These are phyloP conservation scores for Capreolus pygargus DNA, from an alignment of 2,113 vertebrate genomes.

Conservation along the genomic window DNA sequence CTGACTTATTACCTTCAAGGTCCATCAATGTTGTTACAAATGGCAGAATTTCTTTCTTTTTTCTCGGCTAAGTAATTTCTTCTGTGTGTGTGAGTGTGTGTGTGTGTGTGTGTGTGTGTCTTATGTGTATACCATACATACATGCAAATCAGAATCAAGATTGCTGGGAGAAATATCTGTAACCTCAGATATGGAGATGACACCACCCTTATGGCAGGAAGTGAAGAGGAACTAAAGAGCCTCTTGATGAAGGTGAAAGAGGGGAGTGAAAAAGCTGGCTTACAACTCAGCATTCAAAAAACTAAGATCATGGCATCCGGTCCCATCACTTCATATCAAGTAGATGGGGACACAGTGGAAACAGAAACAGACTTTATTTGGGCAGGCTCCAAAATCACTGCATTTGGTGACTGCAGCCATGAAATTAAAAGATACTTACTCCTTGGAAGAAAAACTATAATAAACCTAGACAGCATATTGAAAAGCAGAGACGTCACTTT, in stretches of 20 bases:
- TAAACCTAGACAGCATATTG: neutral
- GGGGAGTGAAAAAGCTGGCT: neutral
- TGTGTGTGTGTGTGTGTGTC: neutral
- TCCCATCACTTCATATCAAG: neutral
- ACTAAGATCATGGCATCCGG: neutral
- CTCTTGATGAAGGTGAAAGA: neutral
- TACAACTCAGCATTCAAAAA: neutral
- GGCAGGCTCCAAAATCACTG: neutral
- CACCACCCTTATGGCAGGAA: neutral
- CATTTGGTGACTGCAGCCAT: neutral
- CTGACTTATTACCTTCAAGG: neutral
- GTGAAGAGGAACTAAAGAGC: neutral
- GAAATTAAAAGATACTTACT: neutral
- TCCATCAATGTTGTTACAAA: neutral
- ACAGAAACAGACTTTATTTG: neutral
- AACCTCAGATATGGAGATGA: neutral
- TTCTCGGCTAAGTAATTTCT: neutral
- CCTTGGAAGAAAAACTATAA: neutral
- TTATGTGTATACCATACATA: neutral
- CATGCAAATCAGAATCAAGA: neutral
- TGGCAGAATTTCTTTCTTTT: neutral
- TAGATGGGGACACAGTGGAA: neutral
- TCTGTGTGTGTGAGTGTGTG: neutral
- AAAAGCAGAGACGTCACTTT: neutral
- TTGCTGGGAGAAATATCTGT: neutral